Evolutionary conservation across 2,113 vertebrate genomes (phyloP).

Genomic region (Epinephelus cyanopodus): DNA sequence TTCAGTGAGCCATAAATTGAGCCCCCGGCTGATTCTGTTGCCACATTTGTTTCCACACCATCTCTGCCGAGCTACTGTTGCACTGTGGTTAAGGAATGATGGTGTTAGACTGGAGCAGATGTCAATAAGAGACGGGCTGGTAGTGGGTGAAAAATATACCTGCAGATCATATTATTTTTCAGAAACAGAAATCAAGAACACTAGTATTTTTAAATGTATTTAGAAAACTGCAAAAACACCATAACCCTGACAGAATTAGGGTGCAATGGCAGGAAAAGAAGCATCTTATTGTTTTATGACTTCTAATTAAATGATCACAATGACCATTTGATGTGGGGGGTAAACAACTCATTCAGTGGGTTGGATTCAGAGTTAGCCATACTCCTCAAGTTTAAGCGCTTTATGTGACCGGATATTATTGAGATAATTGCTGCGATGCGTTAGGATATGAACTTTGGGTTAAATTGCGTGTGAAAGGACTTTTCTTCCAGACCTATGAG

Average conservation of each 20-base stretch:
- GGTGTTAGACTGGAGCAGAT: slow-evolving; percentile 21
- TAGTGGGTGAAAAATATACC: neutral
- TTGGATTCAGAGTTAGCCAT: slow-evolving; percentile 13
- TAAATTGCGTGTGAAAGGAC: slow-evolving; percentile 69
- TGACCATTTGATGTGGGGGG: neutral
- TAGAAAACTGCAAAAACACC: neutral
- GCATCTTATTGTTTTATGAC: neutral
- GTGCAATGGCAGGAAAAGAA: neutral
- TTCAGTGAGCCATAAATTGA: slow-evolving; percentile 49
- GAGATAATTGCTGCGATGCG: slow-evolving; percentile 52
- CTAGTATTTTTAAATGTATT: neutral
- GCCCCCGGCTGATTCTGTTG: slow-evolving; percentile 41
- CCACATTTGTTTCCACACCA: slow-evolving; percentile 57
- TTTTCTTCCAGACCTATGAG: slow-evolving; percentile 67
- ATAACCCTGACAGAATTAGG: neutral
- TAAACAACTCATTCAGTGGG: neutral
- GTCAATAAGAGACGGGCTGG: slow-evolving; percentile 17
- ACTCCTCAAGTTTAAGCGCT: slow-evolving; percentile 38
- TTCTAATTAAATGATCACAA: neutral
- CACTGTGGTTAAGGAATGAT: slow-evolving; percentile 35
- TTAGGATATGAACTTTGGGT: slow-evolving; percentile 71
- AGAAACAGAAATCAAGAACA: neutral
- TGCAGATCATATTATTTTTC: neutral
- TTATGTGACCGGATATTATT: slow-evolving; percentile 56
- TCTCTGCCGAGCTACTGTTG: slow-evolving; percentile 47